Evolutionary conservation across 35 echinoderm and acorn worm species (phyloP).

Genomic region (Heliocidaris tuberculata): DNA sequence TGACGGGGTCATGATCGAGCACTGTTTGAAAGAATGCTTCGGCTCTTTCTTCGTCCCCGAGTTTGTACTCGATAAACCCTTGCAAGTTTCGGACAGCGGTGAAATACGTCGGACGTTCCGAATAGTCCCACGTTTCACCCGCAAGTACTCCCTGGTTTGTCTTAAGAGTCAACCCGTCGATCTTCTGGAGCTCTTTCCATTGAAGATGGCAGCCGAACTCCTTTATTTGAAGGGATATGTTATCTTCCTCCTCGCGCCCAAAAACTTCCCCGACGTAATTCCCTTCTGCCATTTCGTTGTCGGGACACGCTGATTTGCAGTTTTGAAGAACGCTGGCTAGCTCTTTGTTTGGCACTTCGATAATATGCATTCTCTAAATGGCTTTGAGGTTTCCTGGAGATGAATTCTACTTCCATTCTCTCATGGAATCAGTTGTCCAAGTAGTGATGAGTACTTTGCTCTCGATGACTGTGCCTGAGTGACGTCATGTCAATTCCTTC

Average conservation of each 20-base stretch:
- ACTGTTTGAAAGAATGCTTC: constrained; percentile 59
- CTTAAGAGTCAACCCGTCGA: constrained; percentile 37
- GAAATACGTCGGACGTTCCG: constrained; percentile 56
- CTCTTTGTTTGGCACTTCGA: neutral
- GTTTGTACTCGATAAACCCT: constrained; percentile 65
- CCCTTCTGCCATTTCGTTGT: neutral
- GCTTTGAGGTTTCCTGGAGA: neutral
- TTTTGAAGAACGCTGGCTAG: neutral
- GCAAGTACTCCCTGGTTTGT: constrained; percentile 37
- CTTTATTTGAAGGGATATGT: constrained; percentile 37
- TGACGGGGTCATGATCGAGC: constrained; percentile 52
- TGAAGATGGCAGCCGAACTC: constrained; percentile 69
- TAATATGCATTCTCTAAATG: neutral
- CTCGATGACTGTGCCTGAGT: neutral
- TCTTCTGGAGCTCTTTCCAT: constrained; percentile 66
- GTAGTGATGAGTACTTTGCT: neutral
- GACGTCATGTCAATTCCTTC: neutral
- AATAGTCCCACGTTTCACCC: constrained; percentile 52
- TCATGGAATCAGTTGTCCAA: neutral
- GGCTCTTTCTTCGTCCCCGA: constrained; percentile 54
- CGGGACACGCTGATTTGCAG: neutral
- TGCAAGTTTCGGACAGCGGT: constrained; percentile 61
- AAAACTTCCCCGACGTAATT: neutral
- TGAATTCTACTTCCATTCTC: neutral
- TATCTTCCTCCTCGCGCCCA: neutral